phyloP scores from a whole-genome alignment of 2,797 vertebrate genomes.

The Pangasius macronema region DNA sequence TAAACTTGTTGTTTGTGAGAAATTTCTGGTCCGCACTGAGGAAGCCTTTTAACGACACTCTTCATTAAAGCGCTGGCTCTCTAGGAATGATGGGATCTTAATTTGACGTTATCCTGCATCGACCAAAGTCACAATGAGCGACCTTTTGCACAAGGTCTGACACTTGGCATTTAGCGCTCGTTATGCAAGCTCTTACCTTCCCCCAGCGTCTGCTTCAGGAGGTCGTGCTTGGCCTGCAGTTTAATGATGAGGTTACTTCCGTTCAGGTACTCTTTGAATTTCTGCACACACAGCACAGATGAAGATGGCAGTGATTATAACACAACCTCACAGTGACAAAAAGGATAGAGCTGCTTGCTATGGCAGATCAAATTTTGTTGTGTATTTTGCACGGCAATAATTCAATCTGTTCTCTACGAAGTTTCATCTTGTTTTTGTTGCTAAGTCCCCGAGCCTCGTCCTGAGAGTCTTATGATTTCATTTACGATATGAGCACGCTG shows the following conservation, averaged over 20 bases:
- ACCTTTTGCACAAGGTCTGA: slow-evolving; percentile 36
- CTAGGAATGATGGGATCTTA: slow-evolving; percentile 8
- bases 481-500: slow-evolving; percentile 29
- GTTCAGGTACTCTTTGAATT: slow-evolving; percentile 97
- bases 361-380: slow-evolving; percentile 33
- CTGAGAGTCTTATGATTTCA: slow-evolving; percentile 42
- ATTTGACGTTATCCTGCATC: slow-evolving; percentile 34
- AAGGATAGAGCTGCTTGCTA: slow-evolving; percentile 35
- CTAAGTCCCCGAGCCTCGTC: slow-evolving; percentile 36
- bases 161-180: slow-evolving; percentile 38
- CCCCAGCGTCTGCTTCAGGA: slow-evolving; percentile 94
- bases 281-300: slow-evolving; percentile 77
- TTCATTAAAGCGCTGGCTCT: slow-evolving; percentile 40
- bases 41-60: slow-evolving; percentile 11
- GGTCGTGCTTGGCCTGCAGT: slow-evolving; percentile 96
- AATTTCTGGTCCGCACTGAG: too few species aligned
- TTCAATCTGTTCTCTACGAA: slow-evolving; percentile 51
- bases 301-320: slow-evolving; percentile 52
- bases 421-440: slow-evolving; percentile 56
- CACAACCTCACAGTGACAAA: slow-evolving; percentile 41
- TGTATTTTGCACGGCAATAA: slow-evolving; percentile 42
- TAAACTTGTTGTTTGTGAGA: too few species aligned
- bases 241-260: slow-evolving; percentile 98
- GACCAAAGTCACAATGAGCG: slow-evolving; percentile 53
- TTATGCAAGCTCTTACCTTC: slow-evolving; percentile 84